Evolutionary conservation across 1,140 invertebrate genomes (phyloP).

Genomic region (Drosophila repleta): DNA sequence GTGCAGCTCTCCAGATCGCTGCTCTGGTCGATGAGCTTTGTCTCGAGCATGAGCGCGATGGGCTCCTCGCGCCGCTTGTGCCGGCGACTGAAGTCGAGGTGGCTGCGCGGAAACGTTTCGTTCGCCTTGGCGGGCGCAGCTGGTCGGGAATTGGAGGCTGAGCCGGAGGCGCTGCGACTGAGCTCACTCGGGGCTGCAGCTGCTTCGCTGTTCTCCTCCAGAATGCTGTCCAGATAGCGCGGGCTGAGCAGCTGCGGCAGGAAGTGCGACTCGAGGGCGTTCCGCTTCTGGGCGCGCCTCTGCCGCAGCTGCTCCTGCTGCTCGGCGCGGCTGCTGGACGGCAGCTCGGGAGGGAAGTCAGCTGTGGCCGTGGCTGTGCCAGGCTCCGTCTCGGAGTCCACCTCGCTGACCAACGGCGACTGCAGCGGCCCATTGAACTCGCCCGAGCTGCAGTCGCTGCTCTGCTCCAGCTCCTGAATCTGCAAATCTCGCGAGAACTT

Average conservation of each 20-base stretch:
- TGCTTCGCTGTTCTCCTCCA: constrained; percentile 86
- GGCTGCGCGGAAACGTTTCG: constrained; percentile 69
- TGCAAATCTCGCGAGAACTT: constrained; percentile 60
- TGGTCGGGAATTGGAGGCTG: constrained; percentile 27
- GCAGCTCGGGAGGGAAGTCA: constrained; percentile 37
- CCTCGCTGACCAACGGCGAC: constrained; percentile 70
- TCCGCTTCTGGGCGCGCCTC: constrained; percentile 84
- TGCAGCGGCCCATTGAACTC: constrained; percentile 52
- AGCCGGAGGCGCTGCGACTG: constrained; percentile 30
- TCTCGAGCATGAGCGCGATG: constrained; percentile 62
- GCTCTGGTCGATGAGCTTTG: constrained; percentile 69
- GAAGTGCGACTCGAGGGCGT: constrained; percentile 85
- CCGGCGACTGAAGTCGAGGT: constrained; percentile 67
- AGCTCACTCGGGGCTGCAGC: constrained; percentile 47
- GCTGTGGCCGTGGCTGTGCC: constrained; percentile 1
- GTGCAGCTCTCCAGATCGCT: constrained; percentile 67
- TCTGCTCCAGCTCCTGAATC: constrained; percentile 71
- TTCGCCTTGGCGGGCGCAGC: constrained; percentile 44
- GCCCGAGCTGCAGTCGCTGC: constrained; percentile 69
- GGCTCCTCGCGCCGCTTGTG: constrained; percentile 75
- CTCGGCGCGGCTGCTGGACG: constrained; percentile 57
- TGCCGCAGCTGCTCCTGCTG: constrained; percentile 73
- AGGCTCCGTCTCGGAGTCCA: constrained; percentile 68
- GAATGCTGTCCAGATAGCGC: constrained; percentile 87
- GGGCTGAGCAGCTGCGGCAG: constrained; percentile 85